Evolutionary conservation across 2,888 invertebrate genomes (phyloP).

Genomic region (Eudasyphora cyanicolor): DNA sequence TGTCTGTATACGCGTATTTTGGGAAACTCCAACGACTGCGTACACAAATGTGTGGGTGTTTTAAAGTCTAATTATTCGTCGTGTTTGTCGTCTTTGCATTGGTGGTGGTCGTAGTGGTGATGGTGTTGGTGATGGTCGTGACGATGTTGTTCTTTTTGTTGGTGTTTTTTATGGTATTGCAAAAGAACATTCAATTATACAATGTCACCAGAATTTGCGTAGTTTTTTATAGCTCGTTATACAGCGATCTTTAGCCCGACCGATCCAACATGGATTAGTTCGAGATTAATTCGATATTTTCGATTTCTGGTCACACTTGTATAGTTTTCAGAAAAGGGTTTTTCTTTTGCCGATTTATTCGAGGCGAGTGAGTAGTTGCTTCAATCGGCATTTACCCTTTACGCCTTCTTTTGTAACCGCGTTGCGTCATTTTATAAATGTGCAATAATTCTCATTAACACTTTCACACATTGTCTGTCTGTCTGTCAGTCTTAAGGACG

Average conservation of each 20-base stretch:
- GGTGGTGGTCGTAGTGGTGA: conserved; percentile 25
- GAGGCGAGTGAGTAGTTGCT: conserved; percentile 20
- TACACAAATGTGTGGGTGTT: conserved; percentile 62
- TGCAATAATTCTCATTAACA: conserved; percentile 36
- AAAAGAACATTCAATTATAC: conserved; percentile 43
- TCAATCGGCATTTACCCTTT: conserved; percentile 73
- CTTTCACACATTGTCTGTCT: too few relatives aligned
- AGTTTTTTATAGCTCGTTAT: conserved; percentile 36
- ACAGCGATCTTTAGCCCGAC: background rate
- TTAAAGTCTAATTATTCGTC: conserved; percentile 37
- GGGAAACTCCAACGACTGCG: conserved; percentile 54
- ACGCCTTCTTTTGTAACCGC: conserved; percentile 77
- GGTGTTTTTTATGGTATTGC: conserved; percentile 7
- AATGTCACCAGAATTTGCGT: conserved; percentile 52
- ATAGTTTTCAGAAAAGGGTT: conserved; percentile 64
- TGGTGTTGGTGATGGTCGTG: conserved; percentile 41
- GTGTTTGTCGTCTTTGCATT: conserved; percentile 37
- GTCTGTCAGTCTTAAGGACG: too few relatives aligned
- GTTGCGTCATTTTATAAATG: conserved; percentile 72
- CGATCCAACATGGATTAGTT: background rate
- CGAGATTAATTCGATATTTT: conserved; percentile 24
- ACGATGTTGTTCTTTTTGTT: conserved; percentile 37
- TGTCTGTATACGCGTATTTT: conserved; percentile 29
- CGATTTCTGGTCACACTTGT: conserved; percentile 31
- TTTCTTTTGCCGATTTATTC: conserved; percentile 72